phyloP scores from a whole-genome alignment of 2,113 vertebrate species.

The Phyllopteryx taeniolatus region DNA sequence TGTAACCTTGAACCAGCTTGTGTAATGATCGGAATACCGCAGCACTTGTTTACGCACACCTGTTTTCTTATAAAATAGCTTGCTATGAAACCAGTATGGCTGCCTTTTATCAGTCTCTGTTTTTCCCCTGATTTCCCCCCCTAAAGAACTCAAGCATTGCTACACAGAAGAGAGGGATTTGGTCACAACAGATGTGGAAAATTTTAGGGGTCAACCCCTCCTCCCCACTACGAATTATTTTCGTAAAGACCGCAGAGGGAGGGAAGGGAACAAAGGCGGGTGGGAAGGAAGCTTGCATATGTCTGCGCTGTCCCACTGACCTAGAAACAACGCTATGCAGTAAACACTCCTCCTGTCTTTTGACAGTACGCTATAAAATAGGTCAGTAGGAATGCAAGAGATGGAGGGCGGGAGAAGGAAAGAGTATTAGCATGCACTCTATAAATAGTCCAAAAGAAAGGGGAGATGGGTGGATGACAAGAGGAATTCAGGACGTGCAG shows the following conservation, averaged over 20 bases:
- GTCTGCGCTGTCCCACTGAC: conserved; percentile 69
- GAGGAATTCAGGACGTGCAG: conserved; percentile 46
- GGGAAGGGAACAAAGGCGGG: conserved; percentile 42
- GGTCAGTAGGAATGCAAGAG: conserved; percentile 72
- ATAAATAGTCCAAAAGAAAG: conserved; percentile 70
- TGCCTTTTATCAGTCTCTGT: background rate
- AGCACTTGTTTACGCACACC: conserved; percentile 17
- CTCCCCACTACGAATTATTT: conserved; percentile 28
- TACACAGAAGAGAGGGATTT: conserved; percentile 12
- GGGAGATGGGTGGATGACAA: conserved; percentile 36
- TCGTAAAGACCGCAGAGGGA: conserved; percentile 27
- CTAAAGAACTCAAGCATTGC: conserved; percentile 13
- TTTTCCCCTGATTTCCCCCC: background rate
- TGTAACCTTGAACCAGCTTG: conserved; percentile 31
- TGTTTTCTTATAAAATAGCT: conserved; percentile 1
- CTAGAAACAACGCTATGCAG: conserved; percentile 70
- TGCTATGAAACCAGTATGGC: conserved; percentile 3
- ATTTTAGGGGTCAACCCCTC: conserved; percentile 17
- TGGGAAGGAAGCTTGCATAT: conserved; percentile 48
- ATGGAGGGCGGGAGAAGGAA: conserved; percentile 51
- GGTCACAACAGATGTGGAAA: conserved; percentile 51
- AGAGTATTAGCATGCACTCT: conserved; percentile 61
- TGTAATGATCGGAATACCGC: conserved; percentile 22
- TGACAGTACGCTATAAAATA: conserved; percentile 73
- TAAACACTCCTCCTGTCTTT: conserved; percentile 69